phyloP scores from a whole-genome alignment of 1,140 invertebrate genomes.

The Eufriesea mexicana region DNA sequence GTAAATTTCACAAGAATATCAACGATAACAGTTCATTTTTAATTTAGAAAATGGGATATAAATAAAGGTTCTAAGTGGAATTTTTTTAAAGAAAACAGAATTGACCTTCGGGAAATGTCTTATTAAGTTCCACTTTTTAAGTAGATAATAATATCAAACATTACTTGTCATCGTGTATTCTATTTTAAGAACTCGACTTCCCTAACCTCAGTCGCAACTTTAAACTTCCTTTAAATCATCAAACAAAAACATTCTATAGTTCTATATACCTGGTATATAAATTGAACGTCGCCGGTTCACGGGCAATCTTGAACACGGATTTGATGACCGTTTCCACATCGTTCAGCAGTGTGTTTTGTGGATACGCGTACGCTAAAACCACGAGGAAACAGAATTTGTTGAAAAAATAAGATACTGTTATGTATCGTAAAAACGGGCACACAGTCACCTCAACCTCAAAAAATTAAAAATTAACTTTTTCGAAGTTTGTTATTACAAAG shows the following conservation, averaged over 20 bases:
- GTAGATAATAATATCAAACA: background rate
- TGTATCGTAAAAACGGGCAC: background rate
- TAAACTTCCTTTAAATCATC: background rate
- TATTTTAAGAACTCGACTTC: background rate
- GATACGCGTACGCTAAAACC: slow-evolving; percentile 52
- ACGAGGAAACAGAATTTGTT: slow-evolving; percentile 11
- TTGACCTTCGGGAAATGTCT: background rate
- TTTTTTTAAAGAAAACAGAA: background rate
- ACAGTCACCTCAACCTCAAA: background rate
- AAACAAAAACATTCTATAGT: background rate
- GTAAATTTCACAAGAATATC: background rate
- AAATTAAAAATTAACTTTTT: background rate
- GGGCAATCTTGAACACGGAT: slow-evolving; percentile 57
- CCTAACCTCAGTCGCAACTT: background rate
- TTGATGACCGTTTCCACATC: slow-evolving; percentile 68
- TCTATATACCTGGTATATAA: slow-evolving; percentile 70
- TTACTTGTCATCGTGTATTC: background rate
- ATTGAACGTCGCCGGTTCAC: slow-evolving; percentile 74
- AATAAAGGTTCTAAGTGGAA: background rate
- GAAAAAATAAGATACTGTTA: background rate
- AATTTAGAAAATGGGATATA: background rate
- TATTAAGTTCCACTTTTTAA: background rate
- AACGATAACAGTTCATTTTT: background rate
- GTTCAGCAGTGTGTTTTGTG: slow-evolving; percentile 67
- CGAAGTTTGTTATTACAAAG: background rate